Evolutionary conservation across 2,113 vertebrate genomes (phyloP), one percentile per base, ranked within the genome.

Genomic region (Eubucco bourcierii): DNA sequence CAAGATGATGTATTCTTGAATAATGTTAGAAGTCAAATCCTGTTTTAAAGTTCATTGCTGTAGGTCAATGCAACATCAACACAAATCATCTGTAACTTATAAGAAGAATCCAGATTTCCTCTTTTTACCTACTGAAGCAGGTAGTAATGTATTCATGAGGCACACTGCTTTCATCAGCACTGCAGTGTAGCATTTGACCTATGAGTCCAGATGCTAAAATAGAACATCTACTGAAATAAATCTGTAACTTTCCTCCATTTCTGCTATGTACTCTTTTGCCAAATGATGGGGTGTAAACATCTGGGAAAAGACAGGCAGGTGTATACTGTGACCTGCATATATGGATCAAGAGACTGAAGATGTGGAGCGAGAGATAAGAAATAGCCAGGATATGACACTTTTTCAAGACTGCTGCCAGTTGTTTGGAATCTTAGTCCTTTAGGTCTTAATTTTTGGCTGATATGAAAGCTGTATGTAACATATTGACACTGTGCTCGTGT

Each of bases 121-220:
- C 11, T 15, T 55, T 84, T 68, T 65, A 52, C 15, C 31, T 58
- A 61, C 23, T n/a, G 75, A 33, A 87, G 29, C 12, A 79, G 65
- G 31, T 73, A 12, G 52, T 37, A 11, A 5, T 18, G 16, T 59
- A 10, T 46, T 74, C 39, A 3, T 18, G 14, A 55, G 44, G 8
- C 8, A 20, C 6, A 10, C 2, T n/a, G 7, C 41, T 87, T 77
- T 46, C 23, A 15, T 2, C 0, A 0, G 8, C 37, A 20, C 16
- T 52, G 15, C 15, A 58, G 7, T 39, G 21, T 8, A 46, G 8
- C 17, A 13, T 52, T 82, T 84, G 55, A 39, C 10, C 50, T 31
- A 39, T 12, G 17, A 70, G 9, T 64, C 31, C 60, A 89, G 14
- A 41, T 47, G 17, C n/a, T 73, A 37, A 91, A 90, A 79, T 6